Conservation (phyloP, 2,888 invertebrate genomes). For the Coleophora deauratella region DNA sequence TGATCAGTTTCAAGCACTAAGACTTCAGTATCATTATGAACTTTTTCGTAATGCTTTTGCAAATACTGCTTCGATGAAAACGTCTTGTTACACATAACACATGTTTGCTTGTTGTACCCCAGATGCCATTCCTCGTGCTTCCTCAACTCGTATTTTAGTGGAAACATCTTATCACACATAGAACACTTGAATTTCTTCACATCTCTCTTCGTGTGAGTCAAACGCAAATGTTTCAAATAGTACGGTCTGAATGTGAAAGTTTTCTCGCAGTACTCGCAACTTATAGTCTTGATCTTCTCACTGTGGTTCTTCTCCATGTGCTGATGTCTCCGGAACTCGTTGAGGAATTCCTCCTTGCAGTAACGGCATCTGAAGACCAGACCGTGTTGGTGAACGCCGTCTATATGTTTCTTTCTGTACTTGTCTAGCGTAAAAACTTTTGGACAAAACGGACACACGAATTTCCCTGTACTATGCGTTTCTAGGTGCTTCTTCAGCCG, state of each 20-base stretch:
- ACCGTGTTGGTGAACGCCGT: slow-evolving; percentile 28
- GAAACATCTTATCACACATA: slow-evolving; percentile 25
- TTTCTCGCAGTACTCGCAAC: slow-evolving; percentile 51
- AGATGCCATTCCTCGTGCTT: slow-evolving; percentile 20
- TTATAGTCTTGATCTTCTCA: slow-evolving; percentile 27
- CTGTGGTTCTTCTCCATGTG: slow-evolving; percentile 25
- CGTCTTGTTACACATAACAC: slow-evolving; percentile 23
- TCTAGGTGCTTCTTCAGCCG: slow-evolving; percentile 45
- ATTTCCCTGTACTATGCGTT: slow-evolving; percentile 52
- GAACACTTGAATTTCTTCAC: slow-evolving; percentile 29
- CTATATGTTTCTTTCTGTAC: slow-evolving; percentile 37
- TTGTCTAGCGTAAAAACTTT: slow-evolving; percentile 52
- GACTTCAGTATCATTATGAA: too few relatives aligned
- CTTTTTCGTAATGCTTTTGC: slow-evolving; percentile 19
- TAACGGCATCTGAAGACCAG: slow-evolving; percentile 32
- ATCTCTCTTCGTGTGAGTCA: slow-evolving; percentile 34
- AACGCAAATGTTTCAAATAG: slow-evolving; percentile 47
- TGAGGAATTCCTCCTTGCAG: slow-evolving; percentile 32
- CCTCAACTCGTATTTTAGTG: slow-evolving; percentile 20
- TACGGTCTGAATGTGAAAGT: slow-evolving; percentile 53
- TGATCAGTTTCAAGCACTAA: too few relatives aligned
- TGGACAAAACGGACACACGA: slow-evolving; percentile 50
- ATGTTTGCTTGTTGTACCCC: neutral
- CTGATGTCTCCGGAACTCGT: slow-evolving; percentile 18
- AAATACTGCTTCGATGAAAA: slow-evolving; percentile 25